phyloP scores from a whole-genome alignment of 2,888 invertebrate species.

The Belgica antarctica region DNA sequence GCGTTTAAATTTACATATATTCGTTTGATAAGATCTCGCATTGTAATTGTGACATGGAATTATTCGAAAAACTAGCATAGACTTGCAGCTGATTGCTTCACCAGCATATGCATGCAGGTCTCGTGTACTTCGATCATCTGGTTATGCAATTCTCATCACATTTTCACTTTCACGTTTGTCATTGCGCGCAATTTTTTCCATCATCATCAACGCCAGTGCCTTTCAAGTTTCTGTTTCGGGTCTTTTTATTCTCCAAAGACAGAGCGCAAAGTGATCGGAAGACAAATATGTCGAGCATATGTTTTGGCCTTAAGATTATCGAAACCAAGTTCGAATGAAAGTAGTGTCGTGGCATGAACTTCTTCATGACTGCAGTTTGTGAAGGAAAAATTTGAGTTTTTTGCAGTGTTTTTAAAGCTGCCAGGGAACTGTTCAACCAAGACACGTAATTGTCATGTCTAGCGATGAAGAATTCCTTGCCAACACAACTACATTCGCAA shows the following conservation, averaged over 20 bases:
- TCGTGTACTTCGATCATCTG: neutral
- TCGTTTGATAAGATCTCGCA: neutral
- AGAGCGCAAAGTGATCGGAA: neutral
- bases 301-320: conserved; percentile 26
- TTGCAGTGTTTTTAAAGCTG: too few relatives aligned
- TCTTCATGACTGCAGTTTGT: neutral
- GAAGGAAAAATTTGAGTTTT: too few relatives aligned
- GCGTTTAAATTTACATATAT: conserved; percentile 6
- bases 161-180: neutral
- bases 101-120: neutral
- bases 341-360: neutral
- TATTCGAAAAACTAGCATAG: too few relatives aligned
- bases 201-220: neutral
- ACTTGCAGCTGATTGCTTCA: neutral
- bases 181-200: neutral
- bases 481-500: too few relatives aligned
- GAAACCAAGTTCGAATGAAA: conserved; percentile 18
- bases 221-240: too few relatives aligned
- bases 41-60: too few relatives aligned
- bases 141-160: neutral
- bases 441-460: too few relatives aligned
- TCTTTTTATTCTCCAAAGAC: too few relatives aligned
- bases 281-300: conserved; percentile 37
- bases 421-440: too few relatives aligned
- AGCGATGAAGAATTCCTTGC: too few relatives aligned